Base-by-base conservation (phyloP, 2,797 vertebrate species). In the Enteromius mattozi region DNA sequence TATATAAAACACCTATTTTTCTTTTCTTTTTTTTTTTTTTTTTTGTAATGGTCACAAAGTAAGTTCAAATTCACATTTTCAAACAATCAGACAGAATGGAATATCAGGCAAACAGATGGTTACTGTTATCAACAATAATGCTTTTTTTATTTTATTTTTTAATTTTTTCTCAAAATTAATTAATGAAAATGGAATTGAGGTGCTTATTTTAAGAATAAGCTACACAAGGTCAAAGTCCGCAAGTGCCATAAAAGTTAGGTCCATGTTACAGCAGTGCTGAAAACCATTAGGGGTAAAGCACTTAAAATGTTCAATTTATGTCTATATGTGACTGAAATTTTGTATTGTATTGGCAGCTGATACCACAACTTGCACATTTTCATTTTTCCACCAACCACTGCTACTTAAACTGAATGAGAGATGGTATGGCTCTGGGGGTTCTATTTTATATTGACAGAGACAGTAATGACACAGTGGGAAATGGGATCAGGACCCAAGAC, bases 401-500 rank as follows among this genome's bases (percentile, higher is more conserved):
- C 19, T 79, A 30, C 27, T 66, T 49, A 47, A 79, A 79, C 66
- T 79, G 61, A 66, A 35, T 79, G 61, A 47, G 77, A 79, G 61
- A 66, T 66, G 27, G 61, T 17, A 45, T 79, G 40, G 40, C 42
- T 8, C 27, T 33, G 77, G 77, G 42, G 61, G 27, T 21, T 33
- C 61, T 65, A 6, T 19, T 66, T 79, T 35, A 49, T 66, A 65
- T 66, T 49, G 61, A 49, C 78, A 79, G 27, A 66, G 17, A 61
- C 78, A n/a, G 12, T 51, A 79, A 79, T 47, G 78, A 66, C 61
- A 79, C 61, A 33, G 42, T 49, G 59, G 16, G 17, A 79, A 66
- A 79, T 66, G 56, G 40, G 24, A 47, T 77, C 54, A 61, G 54
- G 75, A 42, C 75, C 35, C 54, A 40, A 59, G 51, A 77, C 14